A percentile compares a stretch with the other conserved stretches of the same genome.
Evolutionary conservation across 1,140 invertebrate species (phyloP).

Genomic region (Heliconius hewitsoni): DNA sequence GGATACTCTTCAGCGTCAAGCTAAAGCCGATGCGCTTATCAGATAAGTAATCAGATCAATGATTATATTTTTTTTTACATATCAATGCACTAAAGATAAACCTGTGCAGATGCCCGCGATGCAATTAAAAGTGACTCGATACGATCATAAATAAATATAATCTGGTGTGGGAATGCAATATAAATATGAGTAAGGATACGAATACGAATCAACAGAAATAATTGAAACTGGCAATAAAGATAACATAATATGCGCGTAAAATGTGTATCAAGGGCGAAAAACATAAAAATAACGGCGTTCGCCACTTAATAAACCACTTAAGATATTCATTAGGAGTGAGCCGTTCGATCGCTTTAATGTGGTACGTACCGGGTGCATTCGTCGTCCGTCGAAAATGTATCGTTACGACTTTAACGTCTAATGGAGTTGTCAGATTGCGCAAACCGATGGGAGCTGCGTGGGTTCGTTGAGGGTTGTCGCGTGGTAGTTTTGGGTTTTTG

Average conservation of each 20-base stretch:
- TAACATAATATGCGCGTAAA: constrained; percentile 46
- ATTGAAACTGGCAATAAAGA: constrained; percentile 45
- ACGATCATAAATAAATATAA: constrained; percentile 20
- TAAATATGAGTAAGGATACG: constrained; percentile 14
- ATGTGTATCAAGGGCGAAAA: constrained; percentile 51
- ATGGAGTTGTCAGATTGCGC: constrained; percentile 75
- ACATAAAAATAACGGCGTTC: constrained; percentile 75
- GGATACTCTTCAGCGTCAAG: too few species aligned
- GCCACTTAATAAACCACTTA: constrained; percentile 77
- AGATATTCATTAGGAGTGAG: constrained; percentile 67
- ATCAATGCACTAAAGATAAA: neutral
- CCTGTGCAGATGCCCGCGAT: constrained; percentile 6
- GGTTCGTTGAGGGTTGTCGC: constrained; percentile 48
- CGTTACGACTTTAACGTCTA: constrained; percentile 58
- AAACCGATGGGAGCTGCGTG: constrained; percentile 54
- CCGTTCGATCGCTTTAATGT: constrained; percentile 73
- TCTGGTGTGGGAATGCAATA: constrained; percentile 27
- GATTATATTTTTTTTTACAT: neutral
- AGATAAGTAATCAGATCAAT: neutral
- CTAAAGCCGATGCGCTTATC: neutral
- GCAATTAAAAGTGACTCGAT: constrained; percentile 21
- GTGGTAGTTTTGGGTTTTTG: neutral
- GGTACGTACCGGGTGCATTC: constrained; percentile 54
- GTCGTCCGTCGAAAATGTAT: constrained; percentile 52
- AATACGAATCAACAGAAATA: constrained; percentile 30